Evolutionary conservation across 2,888 invertebrate genomes (phyloP).

Genomic region (Dioctria linearis): DNA sequence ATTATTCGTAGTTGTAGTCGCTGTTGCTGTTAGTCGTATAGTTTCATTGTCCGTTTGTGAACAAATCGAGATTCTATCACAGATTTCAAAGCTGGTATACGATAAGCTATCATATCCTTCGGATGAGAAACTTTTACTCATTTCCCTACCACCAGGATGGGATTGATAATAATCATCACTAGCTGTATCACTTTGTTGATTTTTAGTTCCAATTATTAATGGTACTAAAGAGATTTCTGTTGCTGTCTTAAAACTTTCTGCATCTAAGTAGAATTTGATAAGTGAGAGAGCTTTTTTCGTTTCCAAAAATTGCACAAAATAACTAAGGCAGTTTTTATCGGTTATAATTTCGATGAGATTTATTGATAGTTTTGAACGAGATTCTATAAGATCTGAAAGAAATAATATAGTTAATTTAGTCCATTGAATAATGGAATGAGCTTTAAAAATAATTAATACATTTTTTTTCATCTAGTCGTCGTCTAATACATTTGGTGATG

Average conservation of each 20-base stretch:
- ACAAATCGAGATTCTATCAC: slow-evolving; percentile 57
- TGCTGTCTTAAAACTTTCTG: slow-evolving; percentile 77
- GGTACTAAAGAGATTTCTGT: slow-evolving; percentile 60
- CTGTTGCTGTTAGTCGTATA: slow-evolving; percentile 41
- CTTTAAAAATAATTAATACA: background rate
- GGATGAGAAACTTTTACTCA: slow-evolving; percentile 37
- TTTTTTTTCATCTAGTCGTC: slow-evolving; percentile 4
- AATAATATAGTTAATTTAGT: background rate
- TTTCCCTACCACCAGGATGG: background rate
- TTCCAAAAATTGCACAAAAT: slow-evolving; percentile 90
- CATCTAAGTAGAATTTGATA: slow-evolving; percentile 84
- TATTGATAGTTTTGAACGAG: slow-evolving; percentile 77
- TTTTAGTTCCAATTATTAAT: background rate
- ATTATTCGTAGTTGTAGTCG: background rate
- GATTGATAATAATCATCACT: slow-evolving; percentile 42
- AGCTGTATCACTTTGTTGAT: slow-evolving; percentile 27
- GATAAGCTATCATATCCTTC: slow-evolving; percentile 56
- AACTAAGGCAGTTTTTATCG: slow-evolving; percentile 85
- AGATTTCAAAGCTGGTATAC: slow-evolving; percentile 55
- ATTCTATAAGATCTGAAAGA: slow-evolving; percentile 64
- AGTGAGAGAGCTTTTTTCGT: slow-evolving; percentile 77
- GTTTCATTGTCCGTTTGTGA: slow-evolving; percentile 52
- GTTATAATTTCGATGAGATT: slow-evolving; percentile 82
- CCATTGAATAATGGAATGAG: background rate
- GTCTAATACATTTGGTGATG: no score